These are phyloP conservation scores for Cerastoderma edule DNA, from an alignment of 2,888 invertebrate genomes.

Conservation along the genomic window DNA sequence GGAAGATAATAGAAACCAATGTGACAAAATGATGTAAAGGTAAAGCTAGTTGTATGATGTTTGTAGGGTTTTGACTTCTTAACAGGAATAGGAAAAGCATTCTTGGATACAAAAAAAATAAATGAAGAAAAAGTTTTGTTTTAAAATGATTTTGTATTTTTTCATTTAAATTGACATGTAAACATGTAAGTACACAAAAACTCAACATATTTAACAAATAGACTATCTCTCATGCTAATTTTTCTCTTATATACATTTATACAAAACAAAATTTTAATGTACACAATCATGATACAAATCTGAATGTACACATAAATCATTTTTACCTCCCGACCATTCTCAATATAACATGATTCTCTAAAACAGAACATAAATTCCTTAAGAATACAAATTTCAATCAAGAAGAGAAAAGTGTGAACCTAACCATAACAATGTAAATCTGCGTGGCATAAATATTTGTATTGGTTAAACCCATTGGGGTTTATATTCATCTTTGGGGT, in stretches of 20 bases:
- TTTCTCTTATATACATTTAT: constrained; percentile 3
- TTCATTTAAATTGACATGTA: too few species aligned
- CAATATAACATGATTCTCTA: background rate
- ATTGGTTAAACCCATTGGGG: background rate
- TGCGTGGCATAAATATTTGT: background rate
- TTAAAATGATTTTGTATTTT: too few species aligned
- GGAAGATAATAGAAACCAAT: too few species aligned
- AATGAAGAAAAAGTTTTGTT: too few species aligned
- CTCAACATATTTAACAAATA: constrained; percentile 15
- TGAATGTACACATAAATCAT: constrained; percentile 10
- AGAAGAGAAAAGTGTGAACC: background rate
- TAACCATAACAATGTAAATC: background rate
- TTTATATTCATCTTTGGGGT: background rate
- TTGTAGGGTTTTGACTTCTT: too few species aligned
- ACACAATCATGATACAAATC: too few species aligned
- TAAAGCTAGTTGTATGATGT: too few species aligned
- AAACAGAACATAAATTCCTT: background rate
- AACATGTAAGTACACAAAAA: constrained; percentile 17
- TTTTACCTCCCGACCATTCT: background rate
- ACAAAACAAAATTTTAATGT: constrained; percentile 1
- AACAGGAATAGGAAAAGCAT: too few species aligned
- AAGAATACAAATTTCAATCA: background rate
- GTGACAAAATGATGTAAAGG: too few species aligned
- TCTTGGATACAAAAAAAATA: too few species aligned
- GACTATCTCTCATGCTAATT: constrained; percentile 12